A percentile compares a stretch with the other conserved stretches of the same genome.
Conservation (phyloP, 2,888 invertebrate species). For the Schizotus pectinicornis region DNA sequence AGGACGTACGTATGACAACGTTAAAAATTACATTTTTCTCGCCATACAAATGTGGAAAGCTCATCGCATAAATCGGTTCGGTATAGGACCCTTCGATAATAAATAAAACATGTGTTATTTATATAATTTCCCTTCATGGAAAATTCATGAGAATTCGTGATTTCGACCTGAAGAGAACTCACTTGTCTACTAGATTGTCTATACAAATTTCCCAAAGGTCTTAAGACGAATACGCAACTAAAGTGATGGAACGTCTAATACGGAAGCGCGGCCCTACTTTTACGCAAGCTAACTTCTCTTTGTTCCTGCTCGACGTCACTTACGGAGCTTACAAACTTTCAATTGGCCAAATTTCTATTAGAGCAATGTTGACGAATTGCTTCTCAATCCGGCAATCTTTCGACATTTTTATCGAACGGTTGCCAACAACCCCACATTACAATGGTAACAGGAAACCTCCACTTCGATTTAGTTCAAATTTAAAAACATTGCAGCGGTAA, state of each 20-base stretch:
- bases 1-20: background rate
- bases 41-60: constrained; percentile 1
- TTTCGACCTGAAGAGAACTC: constrained; percentile 31
- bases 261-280: constrained; percentile 33
- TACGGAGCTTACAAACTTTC: constrained; percentile 12
- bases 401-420: too few species aligned
- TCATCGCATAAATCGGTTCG: constrained; percentile 10
- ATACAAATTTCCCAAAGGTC: constrained; percentile 42
- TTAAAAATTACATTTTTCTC: constrained; percentile 3
- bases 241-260: constrained; percentile 38
- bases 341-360: constrained; percentile 6
- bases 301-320: constrained; percentile 5
- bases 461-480: too few species aligned
- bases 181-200: constrained; percentile 37
- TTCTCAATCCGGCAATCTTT: too few species aligned
- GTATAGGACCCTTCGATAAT: constrained; percentile 13
- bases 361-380: too few species aligned
- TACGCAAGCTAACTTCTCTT: constrained; percentile 27
- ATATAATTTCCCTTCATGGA: constrained; percentile 31
- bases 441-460: too few species aligned
- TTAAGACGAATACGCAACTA: constrained; percentile 38
- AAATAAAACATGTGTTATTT: constrained; percentile 29
- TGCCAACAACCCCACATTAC: too few species aligned
- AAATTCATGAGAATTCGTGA: constrained; percentile 37
- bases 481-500: too few species aligned